Evolutionary conservation across 2,888 invertebrate species (phyloP).

Genomic region (Venusia cambrica): DNA sequence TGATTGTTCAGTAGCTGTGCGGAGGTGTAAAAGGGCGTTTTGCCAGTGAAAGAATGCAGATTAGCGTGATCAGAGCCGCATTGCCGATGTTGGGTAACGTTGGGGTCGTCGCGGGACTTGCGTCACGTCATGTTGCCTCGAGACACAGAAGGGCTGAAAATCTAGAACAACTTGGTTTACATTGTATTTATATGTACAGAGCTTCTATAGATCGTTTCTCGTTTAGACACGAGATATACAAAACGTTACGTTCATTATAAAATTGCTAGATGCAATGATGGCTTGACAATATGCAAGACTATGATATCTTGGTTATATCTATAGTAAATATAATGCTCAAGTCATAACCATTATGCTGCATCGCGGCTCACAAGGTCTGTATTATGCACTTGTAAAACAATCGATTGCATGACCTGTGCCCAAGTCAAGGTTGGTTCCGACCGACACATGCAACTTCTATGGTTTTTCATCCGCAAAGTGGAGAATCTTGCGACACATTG

Average conservation of each 20-base stretch:
- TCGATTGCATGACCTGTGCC: conserved; percentile 40
- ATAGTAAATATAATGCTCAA: conserved; percentile 4
- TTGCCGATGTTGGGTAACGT: conserved; percentile 58
- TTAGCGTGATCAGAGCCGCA: conserved; percentile 61
- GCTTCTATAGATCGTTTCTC: not conserved
- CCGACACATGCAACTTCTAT: conserved; percentile 25
- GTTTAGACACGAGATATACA: no score
- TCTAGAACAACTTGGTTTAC: no score
- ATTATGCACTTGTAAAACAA: conserved; percentile 46
- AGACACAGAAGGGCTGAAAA: no score
- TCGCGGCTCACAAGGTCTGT: conserved; percentile 37
- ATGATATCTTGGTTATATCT: not conserved
- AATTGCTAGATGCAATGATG: no score
- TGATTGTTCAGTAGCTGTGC: not conserved
- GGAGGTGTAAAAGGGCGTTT: conserved; percentile 4
- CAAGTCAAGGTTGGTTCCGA: conserved; percentile 34
- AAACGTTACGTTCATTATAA: no score
- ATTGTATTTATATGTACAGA: no score
- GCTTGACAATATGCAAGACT: no score
- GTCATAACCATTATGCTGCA: conserved; percentile 5
- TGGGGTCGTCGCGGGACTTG: conserved; percentile 42
- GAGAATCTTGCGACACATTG: conserved; percentile 17
- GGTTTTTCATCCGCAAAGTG: conserved; percentile 22
- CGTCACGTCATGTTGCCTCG: conserved; percentile 33
- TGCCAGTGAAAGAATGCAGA: conserved; percentile 46